Evolutionary conservation across 1,140 invertebrate genomes (phyloP).

Genomic region (Brachionus paranguensis): DNA sequence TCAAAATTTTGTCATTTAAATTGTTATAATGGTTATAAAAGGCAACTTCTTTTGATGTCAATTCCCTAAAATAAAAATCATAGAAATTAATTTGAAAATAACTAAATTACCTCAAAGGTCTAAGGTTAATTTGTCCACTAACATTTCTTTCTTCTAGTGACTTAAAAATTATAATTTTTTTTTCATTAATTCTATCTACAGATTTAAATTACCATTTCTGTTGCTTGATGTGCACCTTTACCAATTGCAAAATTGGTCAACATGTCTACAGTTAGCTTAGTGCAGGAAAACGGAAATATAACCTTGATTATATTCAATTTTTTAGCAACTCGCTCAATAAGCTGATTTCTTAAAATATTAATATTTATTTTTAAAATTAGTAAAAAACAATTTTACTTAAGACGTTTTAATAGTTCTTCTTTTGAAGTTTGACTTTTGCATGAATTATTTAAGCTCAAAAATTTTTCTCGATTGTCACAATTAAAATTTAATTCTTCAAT

Average conservation of each 20-base stretch:
- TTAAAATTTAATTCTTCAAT: neutral
- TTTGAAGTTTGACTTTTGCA: conserved; percentile 10
- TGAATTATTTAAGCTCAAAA: neutral
- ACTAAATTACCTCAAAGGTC: conserved; percentile 2
- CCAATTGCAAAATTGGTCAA: conserved; percentile 20
- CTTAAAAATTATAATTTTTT: neutral
- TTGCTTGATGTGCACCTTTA: conserved; percentile 33
- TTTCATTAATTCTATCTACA: too few relatives aligned
- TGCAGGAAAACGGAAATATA: neutral
- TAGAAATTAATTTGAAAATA: neutral
- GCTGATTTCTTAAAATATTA: neutral
- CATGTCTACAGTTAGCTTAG: conserved; percentile 14
- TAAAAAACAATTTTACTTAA: neutral
- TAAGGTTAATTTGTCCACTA: neutral
- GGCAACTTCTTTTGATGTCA: conserved; percentile 35
- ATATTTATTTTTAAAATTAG: neutral
- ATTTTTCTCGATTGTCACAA: neutral
- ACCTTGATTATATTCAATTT: conserved; percentile 12
- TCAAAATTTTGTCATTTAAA: neutral
- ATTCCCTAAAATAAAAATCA: neutral
- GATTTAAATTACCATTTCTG: neutral
- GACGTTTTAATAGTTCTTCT: conserved; percentile 33
- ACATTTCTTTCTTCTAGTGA: neutral
- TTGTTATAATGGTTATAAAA: neutral
- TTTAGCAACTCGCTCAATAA: neutral